Evolutionary conservation across 2,797 vertebrate genomes (phyloP).

Genomic region (Scomberomorus guttatus): DNA sequence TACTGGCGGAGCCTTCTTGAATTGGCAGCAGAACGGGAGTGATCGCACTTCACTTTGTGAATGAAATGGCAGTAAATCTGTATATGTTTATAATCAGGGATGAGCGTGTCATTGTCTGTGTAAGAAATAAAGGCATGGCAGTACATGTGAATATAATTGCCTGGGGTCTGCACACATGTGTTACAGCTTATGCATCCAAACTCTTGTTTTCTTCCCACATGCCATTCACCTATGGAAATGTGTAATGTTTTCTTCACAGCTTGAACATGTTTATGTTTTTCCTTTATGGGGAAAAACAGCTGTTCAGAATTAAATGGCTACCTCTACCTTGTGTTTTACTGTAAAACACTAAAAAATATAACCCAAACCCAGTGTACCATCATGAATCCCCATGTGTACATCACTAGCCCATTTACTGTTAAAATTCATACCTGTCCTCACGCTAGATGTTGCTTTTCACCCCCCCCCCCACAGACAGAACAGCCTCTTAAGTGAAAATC

Average conservation of each 20-base stretch:
- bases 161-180: conserved; percentile 6
- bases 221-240: conserved; percentile 2
- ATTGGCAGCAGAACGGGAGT: conserved; percentile 5
- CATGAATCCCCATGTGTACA: conserved; percentile 27
- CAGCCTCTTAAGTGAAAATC: conserved; percentile 65
- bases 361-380: background rate
- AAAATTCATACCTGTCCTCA: conserved; percentile 26
- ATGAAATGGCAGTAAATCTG: conserved; percentile 13
- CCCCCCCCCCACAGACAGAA: conserved; percentile 15
- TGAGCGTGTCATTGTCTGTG: background rate
- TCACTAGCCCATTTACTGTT: conserved; percentile 27
- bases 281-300: conserved; percentile 62
- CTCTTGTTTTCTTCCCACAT: conserved; percentile 10
- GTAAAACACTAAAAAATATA: conserved; percentile 38
- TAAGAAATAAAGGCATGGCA: background rate
- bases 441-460: conserved; percentile 22
- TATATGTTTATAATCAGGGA: background rate
- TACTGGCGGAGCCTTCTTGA: conserved; percentile 25
- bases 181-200: conserved; percentile 1
- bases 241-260: conserved; percentile 48
- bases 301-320: conserved; percentile 66
- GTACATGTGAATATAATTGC: background rate
- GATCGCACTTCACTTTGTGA: conserved; percentile 37
- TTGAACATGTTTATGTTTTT: conserved; percentile 26
- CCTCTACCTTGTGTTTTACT: conserved; percentile 57